Conservation (phyloP, 2,797 vertebrate species). For the Eidolon dupreanum region DNA sequence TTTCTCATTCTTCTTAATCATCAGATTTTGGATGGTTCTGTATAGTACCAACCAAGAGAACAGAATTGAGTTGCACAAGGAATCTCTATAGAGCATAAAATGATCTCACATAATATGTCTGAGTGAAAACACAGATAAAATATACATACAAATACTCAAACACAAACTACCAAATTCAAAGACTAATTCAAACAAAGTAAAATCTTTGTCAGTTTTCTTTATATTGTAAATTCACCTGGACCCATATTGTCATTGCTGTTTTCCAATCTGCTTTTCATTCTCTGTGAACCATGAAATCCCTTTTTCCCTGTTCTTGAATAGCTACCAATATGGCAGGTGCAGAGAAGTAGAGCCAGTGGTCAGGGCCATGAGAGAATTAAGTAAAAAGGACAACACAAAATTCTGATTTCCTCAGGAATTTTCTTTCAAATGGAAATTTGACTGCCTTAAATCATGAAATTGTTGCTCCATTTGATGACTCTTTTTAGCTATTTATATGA, state of each 20-base stretch:
- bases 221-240: not conserved
- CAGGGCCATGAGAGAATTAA: not conserved
- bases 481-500: not conserved
- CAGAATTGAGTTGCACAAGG: not conserved
- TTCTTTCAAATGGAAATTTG: constrained; percentile 15
- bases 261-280: not conserved
- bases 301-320: not conserved
- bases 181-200: not conserved
- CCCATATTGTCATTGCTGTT: not conserved
- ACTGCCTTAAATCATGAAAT: not conserved
- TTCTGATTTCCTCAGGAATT: not conserved
- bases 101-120: not conserved
- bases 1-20: not conserved
- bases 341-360: not conserved
- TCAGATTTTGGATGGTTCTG: not conserved
- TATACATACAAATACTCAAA: not conserved
- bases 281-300: not conserved
- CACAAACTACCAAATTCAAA: constrained; percentile 29
- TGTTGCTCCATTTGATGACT: not conserved
- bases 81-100: not conserved
- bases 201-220: not conserved
- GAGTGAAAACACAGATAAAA: not conserved
- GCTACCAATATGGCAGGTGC: not conserved
- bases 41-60: not conserved
- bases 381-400: not conserved